These are phyloP conservation scores for Phrynocephalus versicolor DNA, from an alignment of 2,113 vertebrate genomes.

Conservation along the genomic window DNA sequence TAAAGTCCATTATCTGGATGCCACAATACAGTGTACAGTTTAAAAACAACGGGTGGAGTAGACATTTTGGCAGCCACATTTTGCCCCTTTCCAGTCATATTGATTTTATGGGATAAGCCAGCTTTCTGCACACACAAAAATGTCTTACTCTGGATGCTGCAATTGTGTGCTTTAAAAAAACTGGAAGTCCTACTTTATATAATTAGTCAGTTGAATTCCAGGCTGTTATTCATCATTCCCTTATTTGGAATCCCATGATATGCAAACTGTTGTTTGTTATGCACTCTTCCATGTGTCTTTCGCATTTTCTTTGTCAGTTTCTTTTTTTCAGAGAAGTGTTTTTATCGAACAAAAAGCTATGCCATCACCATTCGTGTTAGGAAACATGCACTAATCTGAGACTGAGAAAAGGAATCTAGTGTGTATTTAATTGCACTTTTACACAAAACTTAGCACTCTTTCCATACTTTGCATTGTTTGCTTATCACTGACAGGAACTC, in stretches of 20 bases:
- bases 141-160: not conserved
- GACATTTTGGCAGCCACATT: not conserved
- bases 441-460: not conserved
- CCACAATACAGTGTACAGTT: not conserved
- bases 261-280: conserved; percentile 27
- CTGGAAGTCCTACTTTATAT: conserved; percentile 4
- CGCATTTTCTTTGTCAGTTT: conserved; percentile 34
- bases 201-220: conserved; percentile 5
- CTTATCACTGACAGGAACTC: not conserved
- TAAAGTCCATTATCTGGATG: not conserved
- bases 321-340: conserved; percentile 24
- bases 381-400: not conserved
- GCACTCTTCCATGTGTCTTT: conserved; percentile 35
- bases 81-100: conserved; percentile 23
- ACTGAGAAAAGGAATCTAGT: conserved; percentile 37
- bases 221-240: conserved; percentile 33
- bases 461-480: not conserved
- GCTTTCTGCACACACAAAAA: conserved; percentile 18
- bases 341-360: conserved; percentile 56
- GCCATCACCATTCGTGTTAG: conserved; percentile 41
- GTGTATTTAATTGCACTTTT: conserved; percentile 26
- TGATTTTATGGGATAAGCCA: conserved; percentile 25
- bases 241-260: conserved; percentile 36
- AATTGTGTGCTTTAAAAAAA: not conserved
- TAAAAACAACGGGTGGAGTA: not conserved